Percentiles rank a stretch among this genome's conserved stretches.
These are phyloP conservation scores for Lepilemur ruficaudatus DNA, from an alignment of 2,797 vertebrate species.

Conservation along the genomic window DNA sequence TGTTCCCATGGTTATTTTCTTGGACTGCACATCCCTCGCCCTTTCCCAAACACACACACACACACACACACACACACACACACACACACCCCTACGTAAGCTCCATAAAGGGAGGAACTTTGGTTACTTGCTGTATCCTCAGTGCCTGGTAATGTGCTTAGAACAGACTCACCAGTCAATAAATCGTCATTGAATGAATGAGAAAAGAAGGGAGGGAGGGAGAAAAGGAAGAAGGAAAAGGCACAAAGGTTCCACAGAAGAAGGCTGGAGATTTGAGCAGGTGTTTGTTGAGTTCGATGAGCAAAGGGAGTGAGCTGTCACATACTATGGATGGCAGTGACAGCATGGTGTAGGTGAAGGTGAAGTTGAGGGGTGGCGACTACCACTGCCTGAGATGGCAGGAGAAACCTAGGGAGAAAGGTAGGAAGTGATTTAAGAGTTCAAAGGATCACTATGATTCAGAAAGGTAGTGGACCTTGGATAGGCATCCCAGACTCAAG, in stretches of 20 bases:
- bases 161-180: neutral
- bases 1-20: neutral
- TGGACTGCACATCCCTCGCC: neutral
- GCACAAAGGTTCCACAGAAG: neutral
- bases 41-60: neutral
- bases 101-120: neutral
- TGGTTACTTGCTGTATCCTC: neutral
- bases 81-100: too few relatives aligned
- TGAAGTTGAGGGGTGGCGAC: neutral
- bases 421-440: neutral
- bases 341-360: neutral
- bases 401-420: neutral
- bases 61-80: neutral
- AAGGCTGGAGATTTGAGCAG: neutral
- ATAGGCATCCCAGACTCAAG: neutral
- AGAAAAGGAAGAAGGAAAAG: neutral
- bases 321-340: neutral
- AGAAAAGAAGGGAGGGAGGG: neutral
- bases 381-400: neutral
- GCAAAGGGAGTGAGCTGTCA: rapidly evolving
- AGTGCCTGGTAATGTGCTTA: neutral
- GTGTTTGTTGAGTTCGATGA: neutral
- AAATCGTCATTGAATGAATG: neutral
- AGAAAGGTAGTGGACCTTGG: neutral
- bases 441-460: neutral